Evolutionary conservation across 2,888 invertebrate species (phyloP).

Genomic region (Trachelus troglodyta): DNA sequence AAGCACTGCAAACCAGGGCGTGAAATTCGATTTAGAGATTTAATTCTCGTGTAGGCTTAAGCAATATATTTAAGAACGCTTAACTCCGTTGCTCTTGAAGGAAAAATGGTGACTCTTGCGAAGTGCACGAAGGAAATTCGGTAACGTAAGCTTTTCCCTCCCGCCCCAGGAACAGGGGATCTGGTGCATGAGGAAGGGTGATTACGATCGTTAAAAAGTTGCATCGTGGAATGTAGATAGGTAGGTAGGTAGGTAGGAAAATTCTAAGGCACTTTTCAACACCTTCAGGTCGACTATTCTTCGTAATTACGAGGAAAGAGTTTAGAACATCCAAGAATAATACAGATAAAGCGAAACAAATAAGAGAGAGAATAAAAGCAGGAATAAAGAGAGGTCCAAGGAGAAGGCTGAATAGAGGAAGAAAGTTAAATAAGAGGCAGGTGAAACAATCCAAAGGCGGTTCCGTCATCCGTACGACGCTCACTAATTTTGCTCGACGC

Average conservation of each 20-base stretch:
- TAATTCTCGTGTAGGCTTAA: background rate
- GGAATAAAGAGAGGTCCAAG: background rate
- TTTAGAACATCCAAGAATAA: background rate
- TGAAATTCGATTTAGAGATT: background rate
- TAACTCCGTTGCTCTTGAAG: background rate
- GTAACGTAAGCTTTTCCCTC: background rate
- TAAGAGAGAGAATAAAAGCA: background rate
- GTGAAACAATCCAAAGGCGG: background rate
- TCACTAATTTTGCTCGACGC: background rate
- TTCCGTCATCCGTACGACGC: background rate
- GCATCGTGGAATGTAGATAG: background rate
- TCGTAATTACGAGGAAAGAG: background rate
- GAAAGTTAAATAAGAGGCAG: background rate
- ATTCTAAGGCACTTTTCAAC: background rate
- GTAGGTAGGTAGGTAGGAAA: background rate
- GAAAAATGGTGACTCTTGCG: background rate
- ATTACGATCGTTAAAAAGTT: background rate
- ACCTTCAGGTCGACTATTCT: background rate
- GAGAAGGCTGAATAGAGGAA: background rate
- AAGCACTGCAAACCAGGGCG: background rate
- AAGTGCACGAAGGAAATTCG: background rate
- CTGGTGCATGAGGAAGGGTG: background rate
- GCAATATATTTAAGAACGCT: background rate
- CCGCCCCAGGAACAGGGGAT: background rate
- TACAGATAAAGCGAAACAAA: background rate